Evolutionary conservation across 2,888 invertebrate genomes (phyloP).

Genomic region (Gastrophysa polygoni): DNA sequence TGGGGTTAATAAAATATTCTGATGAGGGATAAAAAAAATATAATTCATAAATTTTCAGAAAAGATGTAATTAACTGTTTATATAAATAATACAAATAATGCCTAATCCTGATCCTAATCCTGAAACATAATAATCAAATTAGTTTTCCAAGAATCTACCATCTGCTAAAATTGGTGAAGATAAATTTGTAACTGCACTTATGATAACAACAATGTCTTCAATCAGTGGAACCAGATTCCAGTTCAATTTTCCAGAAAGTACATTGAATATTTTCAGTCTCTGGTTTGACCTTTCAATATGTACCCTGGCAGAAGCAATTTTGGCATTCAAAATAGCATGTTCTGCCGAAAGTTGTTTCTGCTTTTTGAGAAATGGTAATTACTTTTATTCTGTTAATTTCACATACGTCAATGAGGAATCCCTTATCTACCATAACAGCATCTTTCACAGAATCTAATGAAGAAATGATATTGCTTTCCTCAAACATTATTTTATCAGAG

Average conservation of each 20-base stretch:
- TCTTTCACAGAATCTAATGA: constrained; percentile 7
- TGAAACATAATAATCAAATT: background rate
- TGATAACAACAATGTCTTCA: constrained; percentile 13
- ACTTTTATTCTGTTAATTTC: constrained; percentile 17
- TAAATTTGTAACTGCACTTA: background rate
- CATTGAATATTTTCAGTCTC: constrained; percentile 3
- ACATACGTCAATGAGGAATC: constrained; percentile 21
- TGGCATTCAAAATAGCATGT: constrained; percentile 20
- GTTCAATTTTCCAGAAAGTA: constrained; percentile 1
- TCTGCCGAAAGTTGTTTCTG: constrained; percentile 23
- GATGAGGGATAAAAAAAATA: too few species aligned
- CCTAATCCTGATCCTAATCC: background rate
- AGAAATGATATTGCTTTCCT: constrained; percentile 15
- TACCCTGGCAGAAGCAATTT: constrained; percentile 1
- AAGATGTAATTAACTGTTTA: too few species aligned
- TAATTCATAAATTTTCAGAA: too few species aligned
- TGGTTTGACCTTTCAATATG: constrained; percentile 11
- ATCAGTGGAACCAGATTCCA: constrained; percentile 9
- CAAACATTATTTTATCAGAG: constrained; percentile 22
- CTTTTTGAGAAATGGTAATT: constrained; percentile 24
- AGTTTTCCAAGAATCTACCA: constrained; percentile 6
- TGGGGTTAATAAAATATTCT: too few species aligned
- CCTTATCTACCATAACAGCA: constrained; percentile 19
- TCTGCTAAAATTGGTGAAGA: background rate
- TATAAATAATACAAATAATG: background rate